These are phyloP conservation scores for Leucophenga maculata DNA, from an alignment of 2,888 invertebrate species.

Conservation along the genomic window DNA sequence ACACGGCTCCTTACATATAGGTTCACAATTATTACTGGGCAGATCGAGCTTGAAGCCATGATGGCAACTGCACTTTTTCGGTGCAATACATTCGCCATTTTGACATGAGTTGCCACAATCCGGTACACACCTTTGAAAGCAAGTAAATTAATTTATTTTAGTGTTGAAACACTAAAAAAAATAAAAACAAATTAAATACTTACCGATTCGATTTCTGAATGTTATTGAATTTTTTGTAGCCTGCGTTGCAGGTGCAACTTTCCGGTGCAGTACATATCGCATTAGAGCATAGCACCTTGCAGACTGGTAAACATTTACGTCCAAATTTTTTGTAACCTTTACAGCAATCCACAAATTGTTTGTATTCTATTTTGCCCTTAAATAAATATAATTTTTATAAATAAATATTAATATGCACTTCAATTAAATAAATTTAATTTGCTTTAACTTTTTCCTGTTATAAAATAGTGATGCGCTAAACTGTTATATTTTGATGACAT, in stretches of 20 bases:
- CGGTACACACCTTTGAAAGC: conserved; percentile 52
- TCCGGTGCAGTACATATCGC: conserved; percentile 66
- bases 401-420: no score
- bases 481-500: no score
- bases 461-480: no score
- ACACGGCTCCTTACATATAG: conserved; percentile 62
- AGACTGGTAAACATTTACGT: conserved; percentile 50
- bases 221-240: conserved; percentile 63
- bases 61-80: conserved; percentile 60
- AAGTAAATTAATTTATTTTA: not conserved
- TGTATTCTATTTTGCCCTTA: no score
- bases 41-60: conserved; percentile 34
- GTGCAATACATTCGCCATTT: conserved; percentile 61
- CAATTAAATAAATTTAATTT: no score
- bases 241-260: conserved; percentile 68
- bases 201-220: conserved; percentile 34
- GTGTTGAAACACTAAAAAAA: not conserved
- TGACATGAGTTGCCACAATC: conserved; percentile 60
- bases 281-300: conserved; percentile 48
- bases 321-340: conserved; percentile 35
- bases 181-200: no score
- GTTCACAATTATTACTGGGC: conserved; percentile 52
- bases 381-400: no score
- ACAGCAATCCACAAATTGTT: conserved; percentile 55
- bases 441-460: no score